These are phyloP conservation scores for Myotis planiceps DNA, from an alignment of 2,797 vertebrate species.

Conservation along the genomic window DNA sequence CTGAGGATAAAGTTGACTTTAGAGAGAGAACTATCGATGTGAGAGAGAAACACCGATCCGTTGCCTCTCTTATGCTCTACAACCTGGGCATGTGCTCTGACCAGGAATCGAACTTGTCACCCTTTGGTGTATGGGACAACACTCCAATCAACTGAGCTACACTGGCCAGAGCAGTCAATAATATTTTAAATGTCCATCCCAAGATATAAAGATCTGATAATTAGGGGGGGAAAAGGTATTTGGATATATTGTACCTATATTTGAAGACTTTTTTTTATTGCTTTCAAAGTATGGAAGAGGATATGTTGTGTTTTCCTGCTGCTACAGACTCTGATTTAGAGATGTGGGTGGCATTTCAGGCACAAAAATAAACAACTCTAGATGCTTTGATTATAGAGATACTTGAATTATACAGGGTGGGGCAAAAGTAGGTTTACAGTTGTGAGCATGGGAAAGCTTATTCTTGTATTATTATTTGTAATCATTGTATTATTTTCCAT, in stretches of 20 bases:
- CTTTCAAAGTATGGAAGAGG: not conserved
- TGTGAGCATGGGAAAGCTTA: not conserved
- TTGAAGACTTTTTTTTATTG: not conserved
- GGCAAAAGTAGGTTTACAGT: not conserved
- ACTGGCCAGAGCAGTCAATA: not conserved
- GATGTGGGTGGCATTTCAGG: not conserved
- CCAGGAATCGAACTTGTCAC: not conserved
- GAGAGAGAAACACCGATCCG: not conserved
- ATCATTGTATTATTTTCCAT: not conserved
- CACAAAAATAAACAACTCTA: not conserved
- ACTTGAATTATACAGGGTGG: not conserved
- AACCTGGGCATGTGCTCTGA: not conserved
- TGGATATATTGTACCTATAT: not conserved
- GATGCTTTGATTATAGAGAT: not conserved
- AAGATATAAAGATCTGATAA: conserved; percentile 17
- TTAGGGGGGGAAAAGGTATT: conserved; percentile 16
- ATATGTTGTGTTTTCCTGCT: not conserved
- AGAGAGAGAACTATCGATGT: not conserved
- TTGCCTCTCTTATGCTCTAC: not conserved
- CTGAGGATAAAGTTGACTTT: not conserved
- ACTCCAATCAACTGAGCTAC: not conserved
- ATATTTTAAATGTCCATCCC: conserved; percentile 19
- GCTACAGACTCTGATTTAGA: not conserved
- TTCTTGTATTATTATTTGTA: not conserved
- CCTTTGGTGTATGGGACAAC: not conserved